Evolutionary conservation across 2,113 vertebrate genomes (phyloP), one percentile per base, ranked within the genome.

Genomic region (Varanus salvator): DNA sequence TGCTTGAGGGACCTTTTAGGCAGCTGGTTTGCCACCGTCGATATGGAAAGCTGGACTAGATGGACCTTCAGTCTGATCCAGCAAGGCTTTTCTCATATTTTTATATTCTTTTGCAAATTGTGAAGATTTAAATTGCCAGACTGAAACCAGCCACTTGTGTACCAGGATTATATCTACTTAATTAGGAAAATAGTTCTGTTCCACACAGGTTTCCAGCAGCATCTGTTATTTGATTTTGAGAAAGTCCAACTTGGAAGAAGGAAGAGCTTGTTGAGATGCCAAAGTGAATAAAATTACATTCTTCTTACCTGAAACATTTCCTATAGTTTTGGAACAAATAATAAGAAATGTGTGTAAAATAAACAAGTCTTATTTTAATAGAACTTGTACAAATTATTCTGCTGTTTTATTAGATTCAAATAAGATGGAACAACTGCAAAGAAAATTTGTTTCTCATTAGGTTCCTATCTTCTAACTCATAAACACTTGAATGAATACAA

Each of bases 211-310:
- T 95, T 76, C 92, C 82, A 91, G 84, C 85, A 91, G 80, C 81
- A 92, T 91, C 90, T 95, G 93, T 85, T 92, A 86, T 85, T 95
- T 95, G 31, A 66, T 92, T 94, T 89, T 91, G 82, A 91, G 84
- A 93, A 85, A 84, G 89, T 68, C 88, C 89, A 91, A 66, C n/a
- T 89, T 85, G 92, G 76, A 44, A 94, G 12, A 69, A 91, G n/a
- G 72, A 89, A 89, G 72, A 77, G 84, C 87, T 92, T 92, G 68
- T 88, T 93, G 88, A 90, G 31, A 64, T 91, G 91, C 82, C 92
- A 94, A 78, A 1, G 68, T 84, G 69, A 34, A 92, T 94, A 91
- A 87, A 80, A 93, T 93, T 91, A 3, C 83, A 78, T 93, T 94
- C 69, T 93, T 95, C 44, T 87, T 93, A 95, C 90, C 93, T 93